phyloP scores from a whole-genome alignment of 35 echinoderm and acorn worm species.

The Lytechinus variegatus region DNA sequence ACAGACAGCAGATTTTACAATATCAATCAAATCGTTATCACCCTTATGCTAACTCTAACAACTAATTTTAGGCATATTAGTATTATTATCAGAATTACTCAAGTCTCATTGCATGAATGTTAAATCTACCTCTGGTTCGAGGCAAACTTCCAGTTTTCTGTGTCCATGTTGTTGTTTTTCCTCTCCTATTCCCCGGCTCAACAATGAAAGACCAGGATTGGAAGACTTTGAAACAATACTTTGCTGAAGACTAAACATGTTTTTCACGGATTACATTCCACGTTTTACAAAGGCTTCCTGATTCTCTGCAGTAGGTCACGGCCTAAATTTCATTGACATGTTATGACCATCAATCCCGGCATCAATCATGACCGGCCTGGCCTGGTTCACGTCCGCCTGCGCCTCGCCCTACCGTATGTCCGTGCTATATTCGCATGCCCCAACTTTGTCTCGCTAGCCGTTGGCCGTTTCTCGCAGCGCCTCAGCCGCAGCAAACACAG shows the following conservation, averaged over 20 bases:
- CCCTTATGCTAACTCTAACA: too few species aligned
- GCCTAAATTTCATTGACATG: neutral
- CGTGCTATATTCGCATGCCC: too few species aligned
- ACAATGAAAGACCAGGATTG: conserved; percentile 67
- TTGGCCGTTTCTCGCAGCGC: neutral
- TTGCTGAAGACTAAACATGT: conserved; percentile 14
- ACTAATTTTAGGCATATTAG: too few species aligned
- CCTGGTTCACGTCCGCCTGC: too few species aligned
- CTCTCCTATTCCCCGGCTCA: conserved; percentile 75
- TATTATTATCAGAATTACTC: too few species aligned
- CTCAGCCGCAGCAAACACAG: neutral
- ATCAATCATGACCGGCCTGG: too few species aligned
- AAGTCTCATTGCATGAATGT: neutral
- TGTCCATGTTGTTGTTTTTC: conserved; percentile 69
- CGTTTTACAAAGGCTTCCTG: neutral
- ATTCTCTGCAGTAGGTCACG: neutral
- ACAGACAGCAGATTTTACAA: too few species aligned
- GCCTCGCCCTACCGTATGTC: too few species aligned
- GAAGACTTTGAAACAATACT: conserved; percentile 21
- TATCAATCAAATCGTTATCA: too few species aligned
- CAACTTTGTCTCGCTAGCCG: too few species aligned
- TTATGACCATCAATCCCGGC: too few species aligned
- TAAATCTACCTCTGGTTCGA: conserved; percentile 77
- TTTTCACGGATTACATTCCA: neutral
- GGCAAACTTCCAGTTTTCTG: conserved; percentile 79